Percentiles rank a stretch among this genome's conserved stretches.
These are phyloP conservation scores for Heterotilapia buettikoferi DNA, from an alignment of 2,113 vertebrate species.

Conservation along the genomic window DNA sequence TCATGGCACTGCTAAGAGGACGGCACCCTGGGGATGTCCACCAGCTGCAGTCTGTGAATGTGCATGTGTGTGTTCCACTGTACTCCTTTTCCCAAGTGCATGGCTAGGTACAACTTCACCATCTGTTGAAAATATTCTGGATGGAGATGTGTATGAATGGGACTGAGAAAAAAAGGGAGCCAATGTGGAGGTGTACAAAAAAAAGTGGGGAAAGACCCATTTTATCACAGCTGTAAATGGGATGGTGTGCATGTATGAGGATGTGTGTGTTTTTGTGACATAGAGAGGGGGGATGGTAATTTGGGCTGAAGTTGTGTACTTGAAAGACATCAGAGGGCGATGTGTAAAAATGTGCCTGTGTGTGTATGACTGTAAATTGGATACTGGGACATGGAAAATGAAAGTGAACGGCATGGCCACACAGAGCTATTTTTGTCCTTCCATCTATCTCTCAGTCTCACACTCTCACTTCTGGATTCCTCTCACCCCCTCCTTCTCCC, in stretches of 20 bases:
- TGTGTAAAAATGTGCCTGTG: background rate
- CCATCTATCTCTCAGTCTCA: slow-evolving; percentile 49
- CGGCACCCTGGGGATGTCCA: background rate
- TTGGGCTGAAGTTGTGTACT: background rate
- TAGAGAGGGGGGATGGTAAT: background rate
- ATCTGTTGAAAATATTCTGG: background rate
- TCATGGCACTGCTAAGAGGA: background rate
- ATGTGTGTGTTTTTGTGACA: background rate
- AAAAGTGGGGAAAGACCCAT: background rate
- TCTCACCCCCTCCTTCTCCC: background rate
- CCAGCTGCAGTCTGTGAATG: background rate
- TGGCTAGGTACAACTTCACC: background rate
- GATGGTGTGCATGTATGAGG: background rate
- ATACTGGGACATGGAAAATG: slow-evolving; percentile 60
- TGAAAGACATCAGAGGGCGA: background rate
- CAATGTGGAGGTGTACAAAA: background rate
- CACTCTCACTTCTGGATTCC: slow-evolving; percentile 9
- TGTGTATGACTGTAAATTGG: slow-evolving; percentile 40
- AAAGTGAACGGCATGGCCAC: slow-evolving; percentile 56
- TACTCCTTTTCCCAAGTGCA: background rate
- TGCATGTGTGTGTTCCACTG: background rate
- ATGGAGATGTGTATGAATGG: background rate
- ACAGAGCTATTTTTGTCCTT: slow-evolving; percentile 61
- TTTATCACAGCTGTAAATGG: background rate
- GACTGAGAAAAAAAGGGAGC: background rate